Base-by-base conservation (phyloP, 1,140 invertebrate species). In the Pogonus chalceus region DNA sequence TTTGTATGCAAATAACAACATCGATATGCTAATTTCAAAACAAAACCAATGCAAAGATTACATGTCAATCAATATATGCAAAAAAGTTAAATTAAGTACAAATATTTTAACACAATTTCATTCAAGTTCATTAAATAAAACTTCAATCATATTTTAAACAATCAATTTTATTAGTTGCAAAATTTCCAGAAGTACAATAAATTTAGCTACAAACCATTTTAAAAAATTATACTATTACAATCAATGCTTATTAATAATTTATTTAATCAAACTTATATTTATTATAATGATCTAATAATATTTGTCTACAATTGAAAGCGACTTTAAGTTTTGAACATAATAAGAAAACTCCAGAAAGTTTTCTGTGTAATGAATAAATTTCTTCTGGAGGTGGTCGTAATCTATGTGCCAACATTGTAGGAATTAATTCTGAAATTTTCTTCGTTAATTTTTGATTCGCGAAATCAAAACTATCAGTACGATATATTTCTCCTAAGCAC, bases 311-410 rank as follows among this genome's bases (percentile, higher is more conserved):
- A 57, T 88, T 81, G 55, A 99, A 82, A 63, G 82, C 81, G 2
- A 92, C 84, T 65, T 87, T 82, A 7, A 99, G 74, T 69, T 97
- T 96, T 0, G 92, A 79, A 67, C 93, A 98, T 0, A 99, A 72
- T 23, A 99, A 73, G 75, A 98, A 99, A 2, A 96, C 84, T 0
- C 97, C 97, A 0, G 97, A 96, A 54, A 99, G 79, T 78, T 99
- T 99, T 53, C 97, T 78, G 69, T 99, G 96, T 1, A 99, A 75
- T 0, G 96, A 98, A 72, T 99, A 99, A 57, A 96, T 93, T 76
- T 99, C 96, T 72, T 98, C 95, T 0, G 97, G 97, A 0, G 97
- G 97, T 14, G 97, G 92, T 48, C 92, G 94, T 0, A 99, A 78
- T 55, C 97, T 75, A 65, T 99, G 92, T 47, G 86, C 82, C 20